Base-by-base conservation (phyloP, 2,888 invertebrate species). In the Synanthedon tipuliformis region DNA sequence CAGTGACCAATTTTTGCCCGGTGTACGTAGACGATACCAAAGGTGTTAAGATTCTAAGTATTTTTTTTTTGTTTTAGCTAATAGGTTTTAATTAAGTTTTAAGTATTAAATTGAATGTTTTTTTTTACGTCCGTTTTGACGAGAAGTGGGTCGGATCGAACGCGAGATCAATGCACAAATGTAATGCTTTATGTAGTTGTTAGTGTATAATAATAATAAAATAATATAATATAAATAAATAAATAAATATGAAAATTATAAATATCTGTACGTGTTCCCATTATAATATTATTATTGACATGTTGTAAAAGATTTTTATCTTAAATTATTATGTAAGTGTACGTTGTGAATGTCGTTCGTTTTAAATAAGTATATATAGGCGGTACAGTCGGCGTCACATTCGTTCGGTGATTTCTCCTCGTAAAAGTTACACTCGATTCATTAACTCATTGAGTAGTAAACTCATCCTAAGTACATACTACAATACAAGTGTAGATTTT, bases 181-280 rank as follows among this genome's bases (percentile, higher is more conserved):
- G 69, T 75, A 75, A 80, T 79, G 84, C 84, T 84, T 84, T 80
- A 81, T 78, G 77, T 84, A 83, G 78, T 69, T 63, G 68, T 78
- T 83, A 81, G 76, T 75, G 71, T 78, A 78, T 71, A 61, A 71
- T 75, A 75, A 68, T 64, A 60, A 65, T 66, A 61, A 59, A 40
- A 13, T 7, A 23, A 23, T 23, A 23, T 23, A 3, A 23, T 4
- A 34, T 34, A 40, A 12, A 16, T 40, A 50, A 27, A 50, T 51
- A 34, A 45, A 53, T 41, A 34, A 41, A 8, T 40, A 18, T 41
- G 64, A 64, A 63, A 65, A 71, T 71, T 64, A 68, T 69, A 72
- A 72, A 69, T 74, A 64, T 74, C 66, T 75, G 71, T 76, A 68
- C 71, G 77, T 74, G 76, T 76, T 73, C 68, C 70, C 70, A 62